These are phyloP conservation scores for Sarcophaga bullata DNA, from an alignment of 1,140 invertebrate species.

Conservation along the genomic window DNA sequence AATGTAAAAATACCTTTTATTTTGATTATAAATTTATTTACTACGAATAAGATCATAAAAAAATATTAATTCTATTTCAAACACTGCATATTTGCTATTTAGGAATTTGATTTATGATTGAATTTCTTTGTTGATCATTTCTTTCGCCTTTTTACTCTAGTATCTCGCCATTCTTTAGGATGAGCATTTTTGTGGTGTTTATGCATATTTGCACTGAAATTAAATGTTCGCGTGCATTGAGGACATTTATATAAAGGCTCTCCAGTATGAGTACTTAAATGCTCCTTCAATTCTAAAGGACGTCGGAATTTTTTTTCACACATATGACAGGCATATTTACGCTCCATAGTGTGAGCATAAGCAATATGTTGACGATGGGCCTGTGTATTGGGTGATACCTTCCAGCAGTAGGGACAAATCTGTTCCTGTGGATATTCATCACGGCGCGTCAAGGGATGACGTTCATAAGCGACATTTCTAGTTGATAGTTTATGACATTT, in stretches of 20 bases:
- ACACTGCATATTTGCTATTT: too few relatives aligned
- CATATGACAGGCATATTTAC: slow-evolving; percentile 55
- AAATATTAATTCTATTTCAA: too few relatives aligned
- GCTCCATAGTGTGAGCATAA: slow-evolving; percentile 55
- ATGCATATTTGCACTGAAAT: slow-evolving; percentile 63
- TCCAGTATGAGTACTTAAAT: slow-evolving; percentile 62
- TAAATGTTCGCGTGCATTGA: slow-evolving; percentile 62
- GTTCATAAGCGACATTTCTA: neutral
- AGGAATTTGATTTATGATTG: neutral
- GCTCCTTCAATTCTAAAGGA: slow-evolving; percentile 54
- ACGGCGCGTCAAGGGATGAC: neutral
- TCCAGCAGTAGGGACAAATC: neutral
- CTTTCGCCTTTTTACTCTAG: slow-evolving; percentile 38
- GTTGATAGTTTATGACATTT: neutral
- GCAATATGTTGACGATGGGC: slow-evolving; percentile 59
- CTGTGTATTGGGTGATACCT: slow-evolving; percentile 56
- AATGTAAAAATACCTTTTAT: too few relatives aligned
- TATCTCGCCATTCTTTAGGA: slow-evolving; percentile 54
- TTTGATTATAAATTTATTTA: too few relatives aligned
- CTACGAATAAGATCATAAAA: too few relatives aligned
- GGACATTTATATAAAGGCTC: slow-evolving; percentile 62
- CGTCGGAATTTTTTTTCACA: neutral
- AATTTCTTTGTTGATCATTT: neutral
- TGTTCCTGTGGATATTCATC: neutral
- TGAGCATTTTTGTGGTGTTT: slow-evolving; percentile 61